Percentiles rank a stretch among this genome's conserved stretches.
Evolutionary conservation across 2,113 vertebrate genomes (phyloP).

Genomic region (Onychostoma macrolepis): DNA sequence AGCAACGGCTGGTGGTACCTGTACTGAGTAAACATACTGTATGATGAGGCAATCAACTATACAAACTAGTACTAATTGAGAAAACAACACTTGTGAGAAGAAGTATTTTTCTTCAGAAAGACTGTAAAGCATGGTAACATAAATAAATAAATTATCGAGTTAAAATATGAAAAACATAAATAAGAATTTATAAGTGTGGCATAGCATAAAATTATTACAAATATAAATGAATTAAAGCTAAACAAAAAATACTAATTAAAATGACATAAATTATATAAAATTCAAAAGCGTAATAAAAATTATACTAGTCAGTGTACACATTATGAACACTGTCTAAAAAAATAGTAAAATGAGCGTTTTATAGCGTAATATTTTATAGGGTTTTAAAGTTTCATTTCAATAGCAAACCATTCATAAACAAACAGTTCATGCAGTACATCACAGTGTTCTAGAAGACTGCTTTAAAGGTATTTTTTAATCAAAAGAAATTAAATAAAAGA

Average conservation of each 20-base stretch:
- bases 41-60: not conserved
- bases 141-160: too few species aligned
- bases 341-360: not conserved
- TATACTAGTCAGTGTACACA: not conserved
- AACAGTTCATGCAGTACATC: not conserved
- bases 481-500: not conserved
- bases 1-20: not conserved
- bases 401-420: not conserved
- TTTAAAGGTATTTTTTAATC: not conserved
- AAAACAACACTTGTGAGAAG: not conserved
- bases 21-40: slow-evolving; percentile 7
- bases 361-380: not conserved
- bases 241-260: too few species aligned
- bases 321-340: not conserved
- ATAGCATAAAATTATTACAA: not conserved
- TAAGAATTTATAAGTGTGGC: too few species aligned
- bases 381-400: not conserved
- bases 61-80: not conserved
- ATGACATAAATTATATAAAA: too few species aligned
- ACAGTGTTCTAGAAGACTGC: not conserved
- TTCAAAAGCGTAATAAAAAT: too few species aligned
- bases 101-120: not conserved
- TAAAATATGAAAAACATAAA: too few species aligned
- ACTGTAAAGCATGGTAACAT: not conserved
- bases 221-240: too few species aligned